Evolutionary conservation across 1,140 invertebrate species (phyloP), one percentile per base, ranked within the genome.

Genomic region (Apis mellifera): DNA sequence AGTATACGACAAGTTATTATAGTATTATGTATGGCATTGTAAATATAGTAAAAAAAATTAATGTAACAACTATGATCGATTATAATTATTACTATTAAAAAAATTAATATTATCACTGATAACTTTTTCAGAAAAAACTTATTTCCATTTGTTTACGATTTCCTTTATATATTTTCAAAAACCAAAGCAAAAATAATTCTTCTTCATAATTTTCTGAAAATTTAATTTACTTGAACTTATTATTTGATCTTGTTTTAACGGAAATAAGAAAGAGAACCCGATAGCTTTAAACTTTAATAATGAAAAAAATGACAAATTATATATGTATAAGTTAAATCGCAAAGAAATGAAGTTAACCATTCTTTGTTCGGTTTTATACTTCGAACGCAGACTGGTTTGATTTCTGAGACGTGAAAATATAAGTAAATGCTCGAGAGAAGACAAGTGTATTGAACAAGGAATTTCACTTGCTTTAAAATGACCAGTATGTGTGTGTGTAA

Each of bases 1-100:
- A 90, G 92, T 93, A 93, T 93, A 93, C 92, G 92, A 93, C 89
- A 88, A 92, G 91, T 90, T 92, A 92, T 90, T 88, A 90, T 93
- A 92, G 87, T 86, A 90, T 89, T 87, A 89, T 69, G 84, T 83
- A 86, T 86, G 89, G 81, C 87, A 92, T 91, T 92, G 92, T 92
- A 93, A 92, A 92, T 92, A 93, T 90, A 90, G 87, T 88, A 83
- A 90, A 91, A n/a, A 86, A 85, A 89, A 88, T 89, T 82, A 88
- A 85, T 89, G 90, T 90, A 85, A 88, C 84, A 88, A 76, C 23
- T 82, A 88, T 77, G 80, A 81, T 85, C 64, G 62, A 86, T 84
- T 82, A 88, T 85, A 62, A 85, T 78, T 57, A 73, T 66, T 75
- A 82, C 74, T 75, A 87, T 55, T 66, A 78, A 78, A 73, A 78